Conservation (phyloP, 2,888 invertebrate genomes). For the Synergus umbraculus region DNA sequence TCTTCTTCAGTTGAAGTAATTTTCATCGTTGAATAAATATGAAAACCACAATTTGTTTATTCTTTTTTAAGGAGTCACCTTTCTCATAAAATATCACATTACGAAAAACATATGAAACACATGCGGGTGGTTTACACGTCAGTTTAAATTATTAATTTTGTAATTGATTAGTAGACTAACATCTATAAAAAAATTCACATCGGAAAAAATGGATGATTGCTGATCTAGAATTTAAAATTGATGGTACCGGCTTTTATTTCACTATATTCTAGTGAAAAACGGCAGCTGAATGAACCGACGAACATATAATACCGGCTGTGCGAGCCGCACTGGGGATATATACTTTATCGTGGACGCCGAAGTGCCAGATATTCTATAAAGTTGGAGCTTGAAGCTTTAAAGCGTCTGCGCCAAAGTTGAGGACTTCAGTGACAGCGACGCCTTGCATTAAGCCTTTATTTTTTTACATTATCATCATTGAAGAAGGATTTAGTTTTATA, state of each 20-base stretch:
- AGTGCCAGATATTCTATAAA: constrained; percentile 17
- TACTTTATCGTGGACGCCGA: neutral
- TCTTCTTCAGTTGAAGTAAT: neutral
- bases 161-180: neutral
- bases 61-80: neutral
- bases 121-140: neutral
- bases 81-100: neutral
- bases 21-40: neutral
- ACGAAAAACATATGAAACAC: neutral
- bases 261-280: neutral
- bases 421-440: constrained; percentile 5
- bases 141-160: neutral
- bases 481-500: no score
- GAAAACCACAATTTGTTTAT: neutral
- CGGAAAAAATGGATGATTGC: neutral
- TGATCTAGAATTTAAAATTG: neutral
- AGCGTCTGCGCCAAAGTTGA: constrained; percentile 43
- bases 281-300: neutral
- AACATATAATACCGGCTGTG: constrained; percentile 15
- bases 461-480: neutral
- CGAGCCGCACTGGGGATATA: constrained; percentile 14
- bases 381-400: constrained; percentile 24
- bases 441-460: neutral
- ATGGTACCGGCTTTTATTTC: neutral
- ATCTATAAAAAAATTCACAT: neutral